Percentiles rank a stretch among this genome's conserved stretches.
Evolutionary conservation across 2,797 vertebrate species (phyloP).

Genomic region (Anabacerthia variegaticeps): DNA sequence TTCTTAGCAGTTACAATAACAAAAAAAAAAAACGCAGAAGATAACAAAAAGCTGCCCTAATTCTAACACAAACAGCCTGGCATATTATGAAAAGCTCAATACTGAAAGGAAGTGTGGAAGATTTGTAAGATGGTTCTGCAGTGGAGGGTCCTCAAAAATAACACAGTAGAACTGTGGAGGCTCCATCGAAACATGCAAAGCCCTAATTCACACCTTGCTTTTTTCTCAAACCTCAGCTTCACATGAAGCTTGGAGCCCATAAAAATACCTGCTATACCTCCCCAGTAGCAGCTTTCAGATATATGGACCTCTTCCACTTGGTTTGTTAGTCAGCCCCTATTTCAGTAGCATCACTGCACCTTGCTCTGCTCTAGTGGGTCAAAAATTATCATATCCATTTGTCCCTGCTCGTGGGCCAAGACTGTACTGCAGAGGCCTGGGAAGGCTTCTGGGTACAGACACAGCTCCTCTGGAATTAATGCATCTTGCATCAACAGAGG

Average conservation of each 20-base stretch:
- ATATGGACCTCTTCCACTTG: not conserved
- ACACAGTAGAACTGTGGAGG: not conserved
- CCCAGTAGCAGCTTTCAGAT: not conserved
- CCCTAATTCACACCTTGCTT: not conserved
- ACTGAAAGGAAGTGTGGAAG: not conserved
- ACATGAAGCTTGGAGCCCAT: not conserved
- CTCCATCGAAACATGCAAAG: not conserved
- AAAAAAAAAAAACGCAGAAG: not conserved
- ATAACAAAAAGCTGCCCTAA: not conserved
- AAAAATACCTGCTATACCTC: not conserved
- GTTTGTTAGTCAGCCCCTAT: not conserved
- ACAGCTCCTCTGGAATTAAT: not conserved
- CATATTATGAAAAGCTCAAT: not conserved
- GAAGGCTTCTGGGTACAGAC: not conserved
- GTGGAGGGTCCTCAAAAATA: not conserved
- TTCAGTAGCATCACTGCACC: not conserved
- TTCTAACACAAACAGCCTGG: not conserved
- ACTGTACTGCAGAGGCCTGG: not conserved
- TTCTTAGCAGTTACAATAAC: not conserved
- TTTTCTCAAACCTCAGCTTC: not conserved
- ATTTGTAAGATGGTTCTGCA: not conserved
- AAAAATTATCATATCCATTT: not conserved
- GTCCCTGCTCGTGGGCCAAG: not conserved
- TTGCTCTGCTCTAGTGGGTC: not conserved
- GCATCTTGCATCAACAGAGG: not conserved